Evolutionary conservation across 2,113 vertebrate species (phyloP), one percentile per base, ranked within the genome.

Genomic region (Galemys pyrenaicus): DNA sequence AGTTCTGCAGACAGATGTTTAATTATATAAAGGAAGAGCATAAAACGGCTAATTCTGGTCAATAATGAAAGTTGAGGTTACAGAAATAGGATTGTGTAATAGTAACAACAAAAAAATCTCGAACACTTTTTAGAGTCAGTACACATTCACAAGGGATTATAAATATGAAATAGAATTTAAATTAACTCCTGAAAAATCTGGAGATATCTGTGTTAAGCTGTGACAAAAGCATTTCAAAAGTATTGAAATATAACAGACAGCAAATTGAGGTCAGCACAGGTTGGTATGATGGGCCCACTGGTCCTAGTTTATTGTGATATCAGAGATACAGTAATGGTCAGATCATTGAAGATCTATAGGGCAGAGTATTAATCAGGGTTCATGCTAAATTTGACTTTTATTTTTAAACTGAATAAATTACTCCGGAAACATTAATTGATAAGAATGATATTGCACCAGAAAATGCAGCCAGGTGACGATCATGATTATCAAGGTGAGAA

Each of bases 1-100:
- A 95, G 75, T 89, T 95, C 79, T 96, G 41, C 62, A 94, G 81
- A 92, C 89, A 95, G 84, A 87, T 88, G 56, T 96, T 96, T 97
- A 96, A 96, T 93, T 93, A 75, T 91, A 96, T 97, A 75, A 94
- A 89, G 87, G 54, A 60, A 84, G 79, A 82, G 32, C 77, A 94
- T 95, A 91, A 90, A 87, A 87, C 92, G 93, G 89, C 75, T 96
- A 92, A 95, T 93, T 97, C 71, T 70, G 80, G 71, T 93, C 81
- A 94, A 60, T 96, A 93, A 94, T 92, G 67, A 81, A 95, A 94
- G 80, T 75, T 78, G 84, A 94, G 77, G 87, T 96, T 77, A 90
- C 49, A 92, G 80, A 94, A 91, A 90, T 65, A 93, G 37, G 41
- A 84, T 96, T 92, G 58, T 95, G 26, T 44, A 74, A 85, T 82